These are phyloP conservation scores for Pherbina coryleti DNA, from an alignment of 2,888 invertebrate species.

Conservation along the genomic window DNA sequence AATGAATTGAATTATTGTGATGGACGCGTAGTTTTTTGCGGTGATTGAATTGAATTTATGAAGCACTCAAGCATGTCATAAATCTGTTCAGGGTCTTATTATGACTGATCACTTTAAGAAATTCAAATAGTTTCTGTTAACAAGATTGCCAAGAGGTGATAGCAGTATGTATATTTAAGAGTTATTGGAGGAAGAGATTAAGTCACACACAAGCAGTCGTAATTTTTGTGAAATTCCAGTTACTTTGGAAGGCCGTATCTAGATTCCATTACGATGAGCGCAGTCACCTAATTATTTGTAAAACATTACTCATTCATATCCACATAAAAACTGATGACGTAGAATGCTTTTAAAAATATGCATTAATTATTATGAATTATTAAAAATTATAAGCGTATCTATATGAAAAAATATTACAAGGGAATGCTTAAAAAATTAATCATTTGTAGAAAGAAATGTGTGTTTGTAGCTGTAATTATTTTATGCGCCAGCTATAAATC, in stretches of 20 bases:
- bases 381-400: background rate
- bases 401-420: background rate
- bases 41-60: constrained; percentile 40
- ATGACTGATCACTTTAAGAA: too few species aligned
- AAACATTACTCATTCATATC: too few species aligned
- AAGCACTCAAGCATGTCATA: background rate
- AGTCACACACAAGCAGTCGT: too few species aligned
- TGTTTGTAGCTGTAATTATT: background rate
- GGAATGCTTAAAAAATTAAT: background rate
- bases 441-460: background rate
- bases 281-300: too few species aligned
- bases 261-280: background rate
- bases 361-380: constrained; percentile 24
- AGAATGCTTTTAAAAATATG: constrained; percentile 19
- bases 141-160: background rate
- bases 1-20: constrained; percentile 31
- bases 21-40: constrained; percentile 25
- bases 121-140: too few species aligned
- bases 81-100: too few species aligned
- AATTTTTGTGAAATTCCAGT: too few species aligned
- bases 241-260: background rate
- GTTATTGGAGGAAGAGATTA: background rate
- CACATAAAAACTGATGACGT: too few species aligned
- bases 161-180: background rate
- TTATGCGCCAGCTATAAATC: background rate